Evolutionary conservation across 2,888 invertebrate genomes (phyloP), one percentile per base, ranked within the genome.

Genomic region (Neoaliturus tenellus): DNA sequence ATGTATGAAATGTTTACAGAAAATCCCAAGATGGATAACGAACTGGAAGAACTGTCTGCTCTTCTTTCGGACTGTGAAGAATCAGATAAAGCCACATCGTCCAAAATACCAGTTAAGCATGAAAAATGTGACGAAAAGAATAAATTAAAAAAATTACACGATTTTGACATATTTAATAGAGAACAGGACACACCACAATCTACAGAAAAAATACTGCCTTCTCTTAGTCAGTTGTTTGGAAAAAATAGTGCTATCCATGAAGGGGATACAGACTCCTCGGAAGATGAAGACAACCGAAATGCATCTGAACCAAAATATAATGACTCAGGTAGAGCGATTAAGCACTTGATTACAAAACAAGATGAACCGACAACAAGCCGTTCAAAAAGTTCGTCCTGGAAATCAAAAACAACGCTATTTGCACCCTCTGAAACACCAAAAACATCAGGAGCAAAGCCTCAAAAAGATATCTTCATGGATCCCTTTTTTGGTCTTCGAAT

Each of bases 261-360:
- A 86, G 94, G 93, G 6, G 93, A 94, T 86, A 93, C 93, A 0
- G 96, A 97, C 89, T 96, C 96, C 0, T 96, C 96, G 0, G 97
- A 97, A 87, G 96, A 97, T 86, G 97, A 97, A 90, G 95, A 95
- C 87, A 93, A 93, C 85, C 92, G 94, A 88, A 94, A 96, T 90
- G 94, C 93, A 88, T 93, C 95, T n/a, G 93, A 95, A 88, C 92
- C 93, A 86, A 95, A 94, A 87, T 96, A 96, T 89, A 94, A 93
- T 88, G 93, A 94, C 84, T 95, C 92, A 89, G 97, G 97, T 0
- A 91, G 92, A 82, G 92, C 93, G 83, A 92, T 96, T 23, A 96
- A 96, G 89, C 92, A 93, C 69, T 86, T 92, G 35, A 85, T 91
- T 44, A 89, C 89, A 86, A n/a, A 87, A n/a, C 86, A 88, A 20